These are phyloP conservation scores for Macquaria australasica DNA, from an alignment of 2,113 vertebrate species.

Conservation along the genomic window DNA sequence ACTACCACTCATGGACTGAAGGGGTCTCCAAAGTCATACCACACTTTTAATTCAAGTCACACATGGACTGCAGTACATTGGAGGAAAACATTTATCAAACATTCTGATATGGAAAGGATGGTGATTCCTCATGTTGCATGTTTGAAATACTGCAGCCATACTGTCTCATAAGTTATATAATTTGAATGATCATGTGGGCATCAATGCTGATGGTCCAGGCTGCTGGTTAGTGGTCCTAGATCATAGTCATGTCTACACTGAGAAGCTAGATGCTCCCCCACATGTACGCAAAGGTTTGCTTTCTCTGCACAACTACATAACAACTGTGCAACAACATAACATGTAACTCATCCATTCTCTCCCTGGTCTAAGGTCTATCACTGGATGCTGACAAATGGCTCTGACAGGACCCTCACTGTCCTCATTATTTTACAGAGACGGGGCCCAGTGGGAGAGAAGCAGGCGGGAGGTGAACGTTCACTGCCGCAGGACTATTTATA, in stretches of 20 bases:
- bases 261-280: neutral
- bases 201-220: neutral
- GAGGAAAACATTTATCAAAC: neutral
- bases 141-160: neutral
- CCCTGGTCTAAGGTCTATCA: constrained; percentile 15
- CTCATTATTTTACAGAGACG: constrained; percentile 74
- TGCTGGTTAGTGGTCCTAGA: neutral
- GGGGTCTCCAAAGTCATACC: neutral
- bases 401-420: constrained; percentile 57
- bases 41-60: neutral
- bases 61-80: neutral
- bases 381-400: constrained; percentile 61
- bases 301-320: neutral
- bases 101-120: neutral
- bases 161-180: neutral
- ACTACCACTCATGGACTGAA: neutral
- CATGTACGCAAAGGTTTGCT: neutral
- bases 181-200: neutral
- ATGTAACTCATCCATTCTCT: constrained; percentile 20
- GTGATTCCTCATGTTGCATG: neutral
- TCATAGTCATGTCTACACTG: neutral
- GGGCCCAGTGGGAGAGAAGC: constrained; percentile 51
- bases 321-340: neutral
- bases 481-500: constrained; percentile 82
- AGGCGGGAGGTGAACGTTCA: constrained; percentile 65